Evolutionary conservation across 2,797 vertebrate genomes (phyloP).

Genomic region (Ctenopoma multispine): DNA sequence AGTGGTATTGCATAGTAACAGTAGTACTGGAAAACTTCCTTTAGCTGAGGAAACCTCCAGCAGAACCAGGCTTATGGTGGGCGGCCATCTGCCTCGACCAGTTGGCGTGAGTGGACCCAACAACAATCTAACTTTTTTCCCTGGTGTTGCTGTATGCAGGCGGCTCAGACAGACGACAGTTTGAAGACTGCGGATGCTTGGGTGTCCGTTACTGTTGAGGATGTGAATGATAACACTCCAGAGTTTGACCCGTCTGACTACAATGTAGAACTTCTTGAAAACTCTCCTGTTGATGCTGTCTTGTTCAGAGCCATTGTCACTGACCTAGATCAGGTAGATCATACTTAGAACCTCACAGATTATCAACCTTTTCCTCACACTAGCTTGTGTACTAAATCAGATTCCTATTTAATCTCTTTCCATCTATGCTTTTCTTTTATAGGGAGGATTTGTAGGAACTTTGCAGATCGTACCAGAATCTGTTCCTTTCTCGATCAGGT

Average conservation of each 20-base stretch:
- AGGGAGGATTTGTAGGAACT: slow-evolving; percentile 85
- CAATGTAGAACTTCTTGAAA: slow-evolving; percentile 74
- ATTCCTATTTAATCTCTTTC: neutral
- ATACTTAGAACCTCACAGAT: neutral
- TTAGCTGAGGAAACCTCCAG: too few species aligned
- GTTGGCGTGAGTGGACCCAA: too few species aligned
- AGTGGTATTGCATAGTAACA: too few species aligned
- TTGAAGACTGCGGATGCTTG: slow-evolving; percentile 77
- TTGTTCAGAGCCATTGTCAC: slow-evolving; percentile 74
- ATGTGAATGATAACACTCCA: slow-evolving; percentile 81
- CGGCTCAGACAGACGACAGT: slow-evolving; percentile 77
- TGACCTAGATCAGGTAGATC: slow-evolving; percentile 83
- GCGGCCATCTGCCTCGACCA: too few species aligned
- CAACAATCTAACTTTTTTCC: neutral
- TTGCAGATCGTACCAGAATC: slow-evolving; percentile 73
- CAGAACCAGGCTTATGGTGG: too few species aligned
- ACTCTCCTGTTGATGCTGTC: slow-evolving; percentile 69
- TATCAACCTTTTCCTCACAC: neutral
- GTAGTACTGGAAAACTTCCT: too few species aligned
- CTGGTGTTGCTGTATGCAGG: slow-evolving; percentile 62
- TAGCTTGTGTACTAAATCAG: too few species aligned
- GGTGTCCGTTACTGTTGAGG: slow-evolving; percentile 79
- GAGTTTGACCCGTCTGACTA: slow-evolving; percentile 74
- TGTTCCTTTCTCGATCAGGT: slow-evolving; percentile 77
- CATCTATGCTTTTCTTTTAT: neutral